Evolutionary conservation across 2,113 vertebrate genomes (phyloP).

Genomic region (Percopsis transmontana): DNA sequence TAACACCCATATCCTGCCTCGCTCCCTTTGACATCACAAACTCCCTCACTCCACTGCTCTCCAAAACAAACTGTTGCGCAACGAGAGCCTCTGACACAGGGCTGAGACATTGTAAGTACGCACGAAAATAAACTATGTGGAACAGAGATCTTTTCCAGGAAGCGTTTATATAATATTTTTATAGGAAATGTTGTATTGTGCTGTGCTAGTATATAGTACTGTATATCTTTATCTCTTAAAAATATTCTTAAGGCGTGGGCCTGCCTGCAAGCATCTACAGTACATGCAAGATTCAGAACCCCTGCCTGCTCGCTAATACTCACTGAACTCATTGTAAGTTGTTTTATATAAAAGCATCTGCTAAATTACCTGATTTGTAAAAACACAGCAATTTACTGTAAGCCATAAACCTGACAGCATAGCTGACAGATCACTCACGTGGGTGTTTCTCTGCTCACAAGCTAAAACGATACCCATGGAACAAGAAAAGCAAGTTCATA

Average conservation of each 20-base stretch:
- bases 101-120: neutral
- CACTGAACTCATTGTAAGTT: too few relatives aligned
- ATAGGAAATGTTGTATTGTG: too few relatives aligned
- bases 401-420: constrained; percentile 6
- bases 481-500: constrained; percentile 46
- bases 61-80: constrained; percentile 9
- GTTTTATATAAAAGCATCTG: too few relatives aligned
- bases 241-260: too few relatives aligned
- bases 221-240: too few relatives aligned
- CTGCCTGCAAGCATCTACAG: too few relatives aligned
- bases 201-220: too few relatives aligned
- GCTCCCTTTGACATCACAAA: constrained; percentile 57
- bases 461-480: constrained; percentile 25
- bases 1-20: constrained; percentile 62
- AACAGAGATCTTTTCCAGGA: neutral
- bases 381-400: neutral
- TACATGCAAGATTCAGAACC: too few relatives aligned
- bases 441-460: constrained; percentile 32
- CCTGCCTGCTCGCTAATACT: too few relatives aligned
- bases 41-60: constrained; percentile 70
- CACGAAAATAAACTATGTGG: constrained; percentile 23
- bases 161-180: neutral
- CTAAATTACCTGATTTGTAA: too few relatives aligned
- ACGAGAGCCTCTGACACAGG: constrained; percentile 41
- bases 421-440: constrained; percentile 34